Conservation (phyloP, 2,797 vertebrate species). For the Helicolenus hilgendorfi region DNA sequence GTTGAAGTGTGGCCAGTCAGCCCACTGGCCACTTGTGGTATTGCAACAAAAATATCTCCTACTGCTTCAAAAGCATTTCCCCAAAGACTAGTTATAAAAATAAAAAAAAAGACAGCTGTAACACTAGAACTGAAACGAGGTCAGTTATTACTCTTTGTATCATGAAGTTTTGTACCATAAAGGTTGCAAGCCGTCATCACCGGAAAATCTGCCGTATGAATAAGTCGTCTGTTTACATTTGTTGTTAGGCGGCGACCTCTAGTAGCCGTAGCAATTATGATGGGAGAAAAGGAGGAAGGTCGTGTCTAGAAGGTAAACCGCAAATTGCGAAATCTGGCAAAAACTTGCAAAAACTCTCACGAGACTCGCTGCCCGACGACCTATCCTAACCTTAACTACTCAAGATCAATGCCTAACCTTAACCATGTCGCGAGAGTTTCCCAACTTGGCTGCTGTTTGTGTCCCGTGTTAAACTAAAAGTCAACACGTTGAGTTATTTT, state of each 20-base stretch:
- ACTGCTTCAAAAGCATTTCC: neutral
- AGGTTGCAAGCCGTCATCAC: neutral
- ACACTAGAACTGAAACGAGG: neutral
- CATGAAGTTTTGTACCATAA: neutral
- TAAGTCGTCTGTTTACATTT: no score
- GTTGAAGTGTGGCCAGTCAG: neutral
- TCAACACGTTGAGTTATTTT: neutral
- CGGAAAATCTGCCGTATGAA: accelerated
- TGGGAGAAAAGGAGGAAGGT: neutral
- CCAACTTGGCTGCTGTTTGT: neutral
- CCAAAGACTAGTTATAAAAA: neutral
- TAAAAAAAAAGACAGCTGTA: neutral
- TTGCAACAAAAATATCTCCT: neutral
- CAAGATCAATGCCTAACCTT: no score
- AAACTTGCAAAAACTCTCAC: no score
- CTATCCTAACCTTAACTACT: no score
- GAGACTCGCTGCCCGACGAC: no score
- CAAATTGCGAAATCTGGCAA: no score
- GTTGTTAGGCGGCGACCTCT: neutral
- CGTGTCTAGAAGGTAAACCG: neutral
- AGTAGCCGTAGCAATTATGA: neutral
- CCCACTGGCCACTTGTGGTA: neutral
- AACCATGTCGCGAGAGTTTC: no score
- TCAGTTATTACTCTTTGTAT: neutral
- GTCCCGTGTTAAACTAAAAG: neutral